Base-by-base conservation (phyloP, 2,888 invertebrate genomes). In the Nomada lathburiana region DNA sequence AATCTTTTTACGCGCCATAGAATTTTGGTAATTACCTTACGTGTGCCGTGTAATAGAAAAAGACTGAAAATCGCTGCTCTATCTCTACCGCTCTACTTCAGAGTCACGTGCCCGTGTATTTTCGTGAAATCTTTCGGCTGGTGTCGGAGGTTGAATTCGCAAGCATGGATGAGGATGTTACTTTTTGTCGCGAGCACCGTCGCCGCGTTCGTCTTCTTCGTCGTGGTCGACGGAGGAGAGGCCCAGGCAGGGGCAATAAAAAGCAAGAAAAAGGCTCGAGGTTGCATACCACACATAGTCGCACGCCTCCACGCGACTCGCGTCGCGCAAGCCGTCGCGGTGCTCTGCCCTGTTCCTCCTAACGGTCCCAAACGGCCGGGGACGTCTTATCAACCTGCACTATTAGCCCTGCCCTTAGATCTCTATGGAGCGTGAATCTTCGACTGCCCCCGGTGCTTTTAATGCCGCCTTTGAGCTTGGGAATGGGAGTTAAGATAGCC, bases 291-390 rank as follows among this genome's bases (percentile, higher is more conserved):
- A 89, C 85, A 86, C 89, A 91, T 91, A 91, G 91, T 90, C 89
- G 87, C 90, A 91, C 91, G 90, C 90, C 90, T 90, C 90, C 90
- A 90, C 91, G 90, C 90, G 92, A 90, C 90, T 89, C 87, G 84
- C 88, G 87, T 88, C 88, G 77, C 76, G 76, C 73, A 57, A 72
- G 29, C 52, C 77, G 50, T 62, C 70, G 76, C 76, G 75, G 36
- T 42, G 64, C 76, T 81, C 72, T 44, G 65, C 36, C 79, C 69
- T 53, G 64, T 71, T 86, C 55, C 50, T 70, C 23, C 73, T 84
- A 84, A 83, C 84, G 80, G 84, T 84, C 63, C 64, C 70, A 13
- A 36, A 67, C 62, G 42, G 52, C 26, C n/a, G 18, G 36, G 65
- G 53, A 36, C 57, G 44, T 50, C 64, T 76, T 79, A 79, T 78